Evolutionary conservation across 1,140 invertebrate genomes (phyloP).

Genomic region (Zelostemma sp.): DNA sequence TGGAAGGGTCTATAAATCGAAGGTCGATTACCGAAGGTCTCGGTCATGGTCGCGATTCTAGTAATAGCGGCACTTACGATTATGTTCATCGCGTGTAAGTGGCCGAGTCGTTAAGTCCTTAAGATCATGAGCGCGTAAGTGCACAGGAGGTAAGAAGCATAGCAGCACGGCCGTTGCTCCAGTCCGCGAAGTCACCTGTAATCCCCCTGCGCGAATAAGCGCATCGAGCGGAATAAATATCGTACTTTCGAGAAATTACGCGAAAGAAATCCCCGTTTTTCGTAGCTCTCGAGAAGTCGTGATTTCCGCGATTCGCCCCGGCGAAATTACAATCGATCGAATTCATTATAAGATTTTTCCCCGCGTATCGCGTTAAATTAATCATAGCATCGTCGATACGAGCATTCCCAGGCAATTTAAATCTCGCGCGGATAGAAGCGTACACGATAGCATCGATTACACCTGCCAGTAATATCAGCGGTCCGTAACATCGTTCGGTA

Average conservation of each 20-base stretch:
- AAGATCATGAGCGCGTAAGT: constrained; percentile 20
- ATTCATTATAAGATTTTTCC: too few species aligned
- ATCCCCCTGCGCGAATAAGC: constrained; percentile 12
- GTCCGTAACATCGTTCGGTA: constrained; percentile 1
- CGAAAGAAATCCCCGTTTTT: constrained; percentile 10
- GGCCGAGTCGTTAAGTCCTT: constrained; percentile 19
- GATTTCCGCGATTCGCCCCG: too few species aligned
- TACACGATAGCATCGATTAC: constrained; percentile 11
- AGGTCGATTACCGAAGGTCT: constrained; percentile 20
- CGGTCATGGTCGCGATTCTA: constrained; percentile 13
- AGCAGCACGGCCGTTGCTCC: constrained; percentile 9
- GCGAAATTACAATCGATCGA: too few species aligned
- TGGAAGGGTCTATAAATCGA: constrained; percentile 5
- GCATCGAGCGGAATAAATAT: constrained; percentile 8
- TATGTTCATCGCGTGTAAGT: constrained; percentile 21
- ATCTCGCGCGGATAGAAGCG: constrained; percentile 10
- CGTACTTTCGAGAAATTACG: constrained; percentile 10
- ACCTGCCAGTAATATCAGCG: constrained; percentile 10
- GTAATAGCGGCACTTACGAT: constrained; percentile 15
- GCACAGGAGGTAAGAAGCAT: constrained; percentile 8
- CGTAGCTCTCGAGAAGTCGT: too few species aligned
- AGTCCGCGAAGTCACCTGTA: constrained; percentile 10
- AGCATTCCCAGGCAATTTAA: constrained; percentile 14
- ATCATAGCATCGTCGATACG: constrained; percentile 13
- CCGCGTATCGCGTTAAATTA: constrained; percentile 21